Evolutionary conservation across 2,888 invertebrate species (phyloP).

Genomic region (Antheraea assamensis): DNA sequence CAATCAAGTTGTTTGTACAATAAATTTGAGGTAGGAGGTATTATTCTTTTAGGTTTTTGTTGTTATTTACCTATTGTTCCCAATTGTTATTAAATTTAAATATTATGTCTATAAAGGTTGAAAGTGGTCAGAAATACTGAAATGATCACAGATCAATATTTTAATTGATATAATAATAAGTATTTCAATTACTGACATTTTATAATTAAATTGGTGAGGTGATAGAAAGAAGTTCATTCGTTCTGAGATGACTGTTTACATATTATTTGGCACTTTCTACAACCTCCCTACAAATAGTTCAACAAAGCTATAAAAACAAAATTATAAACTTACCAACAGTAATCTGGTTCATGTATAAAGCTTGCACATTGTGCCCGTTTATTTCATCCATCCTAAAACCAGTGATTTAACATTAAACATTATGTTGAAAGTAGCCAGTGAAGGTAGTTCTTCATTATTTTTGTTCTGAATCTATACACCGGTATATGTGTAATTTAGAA

Average conservation of each 20-base stretch:
- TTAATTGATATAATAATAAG: background rate
- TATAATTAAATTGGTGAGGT: background rate
- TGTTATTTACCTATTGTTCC: too few species aligned
- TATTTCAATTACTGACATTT: background rate
- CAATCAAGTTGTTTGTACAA: too few species aligned
- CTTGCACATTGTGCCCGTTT: slow-evolving; percentile 2
- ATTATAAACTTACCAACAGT: slow-evolving; percentile 11
- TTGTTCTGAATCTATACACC: too few species aligned
- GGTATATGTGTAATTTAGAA: too few species aligned
- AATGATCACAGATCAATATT: background rate
- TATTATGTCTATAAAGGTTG: too few species aligned
- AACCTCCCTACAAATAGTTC: background rate
- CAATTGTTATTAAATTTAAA: too few species aligned
- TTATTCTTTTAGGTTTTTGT: too few species aligned
- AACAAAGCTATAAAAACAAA: background rate
- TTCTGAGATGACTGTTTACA: background rate
- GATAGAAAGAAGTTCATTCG: background rate
- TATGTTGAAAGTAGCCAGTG: background rate
- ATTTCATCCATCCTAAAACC: background rate
- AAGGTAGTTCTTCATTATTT: too few species aligned
- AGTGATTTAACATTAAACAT: background rate
- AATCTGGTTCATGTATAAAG: background rate
- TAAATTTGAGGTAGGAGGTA: too few species aligned
- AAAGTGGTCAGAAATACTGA: too few species aligned
- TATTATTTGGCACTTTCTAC: too few species aligned